Conservation (phyloP, 2,797 vertebrate genomes). For the Thunnus albacares region DNA sequence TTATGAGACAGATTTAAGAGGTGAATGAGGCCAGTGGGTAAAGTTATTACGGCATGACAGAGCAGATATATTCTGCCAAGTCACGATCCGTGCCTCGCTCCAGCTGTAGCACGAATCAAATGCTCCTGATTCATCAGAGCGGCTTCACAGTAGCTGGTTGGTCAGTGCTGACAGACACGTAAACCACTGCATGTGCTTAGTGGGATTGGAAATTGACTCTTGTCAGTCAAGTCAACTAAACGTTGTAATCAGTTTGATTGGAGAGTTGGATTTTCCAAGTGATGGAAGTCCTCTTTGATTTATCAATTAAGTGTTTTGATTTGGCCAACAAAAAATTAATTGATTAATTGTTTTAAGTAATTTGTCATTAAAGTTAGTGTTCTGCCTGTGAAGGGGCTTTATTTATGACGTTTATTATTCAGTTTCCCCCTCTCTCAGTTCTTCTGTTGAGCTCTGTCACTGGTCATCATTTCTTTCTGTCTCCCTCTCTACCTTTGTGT, state of each 20-base stretch:
- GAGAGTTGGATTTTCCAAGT: conserved; percentile 1
- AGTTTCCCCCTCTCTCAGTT: neutral
- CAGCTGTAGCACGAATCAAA: conserved; percentile 40
- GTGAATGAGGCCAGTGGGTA: conserved; percentile 35
- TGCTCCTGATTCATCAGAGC: conserved; percentile 41
- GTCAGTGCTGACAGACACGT: conserved; percentile 30
- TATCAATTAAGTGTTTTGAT: conserved; percentile 1
- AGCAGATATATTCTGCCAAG: conserved; percentile 57
- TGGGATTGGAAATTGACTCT: conserved; percentile 34
- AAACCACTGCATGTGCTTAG: conserved; percentile 30
- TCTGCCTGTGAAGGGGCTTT: neutral
- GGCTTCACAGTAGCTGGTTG: conserved; percentile 17
- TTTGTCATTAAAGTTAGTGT: neutral
- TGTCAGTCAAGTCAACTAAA: conserved; percentile 18
- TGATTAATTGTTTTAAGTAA: neutral
- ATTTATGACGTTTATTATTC: neutral
- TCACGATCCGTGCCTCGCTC: conserved; percentile 49
- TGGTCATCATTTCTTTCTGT: neutral
- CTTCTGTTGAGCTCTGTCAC: neutral
- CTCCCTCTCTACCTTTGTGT: neutral
- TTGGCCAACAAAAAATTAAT: conserved; percentile 5
- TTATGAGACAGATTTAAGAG: conserved; percentile 32
- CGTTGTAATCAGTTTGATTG: neutral
- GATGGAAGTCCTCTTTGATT: conserved; percentile 7
- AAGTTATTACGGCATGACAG: conserved; percentile 51